Evolutionary conservation across 2,113 vertebrate genomes (phyloP).

Genomic region (Grantiella picta): DNA sequence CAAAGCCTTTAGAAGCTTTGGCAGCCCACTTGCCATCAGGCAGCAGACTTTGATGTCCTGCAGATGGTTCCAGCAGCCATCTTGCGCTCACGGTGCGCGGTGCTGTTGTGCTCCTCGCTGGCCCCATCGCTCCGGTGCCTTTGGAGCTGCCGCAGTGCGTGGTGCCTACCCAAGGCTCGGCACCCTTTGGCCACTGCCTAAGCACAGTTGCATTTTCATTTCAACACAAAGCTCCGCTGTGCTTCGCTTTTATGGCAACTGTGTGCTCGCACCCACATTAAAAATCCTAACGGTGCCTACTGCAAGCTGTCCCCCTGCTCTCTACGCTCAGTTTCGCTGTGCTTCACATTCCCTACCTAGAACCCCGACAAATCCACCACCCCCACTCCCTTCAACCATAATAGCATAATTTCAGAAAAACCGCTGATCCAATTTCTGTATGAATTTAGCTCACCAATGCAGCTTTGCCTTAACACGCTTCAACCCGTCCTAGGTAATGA

Average conservation of each 20-base stretch:
- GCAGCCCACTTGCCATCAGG: constrained; percentile 79
- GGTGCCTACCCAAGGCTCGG: not conserved
- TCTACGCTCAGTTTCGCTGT: not conserved
- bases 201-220: constrained; percentile 7
- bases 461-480: constrained; percentile 53
- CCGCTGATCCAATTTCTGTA: constrained; percentile 34
- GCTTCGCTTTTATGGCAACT: constrained; percentile 3
- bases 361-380: constrained; percentile 6
- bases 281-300: not conserved
- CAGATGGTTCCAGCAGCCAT: constrained; percentile 79
- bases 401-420: constrained; percentile 39
- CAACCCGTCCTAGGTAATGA: constrained; percentile 62
- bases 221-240: not conserved
- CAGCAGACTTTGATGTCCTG: constrained; percentile 81
- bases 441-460: constrained; percentile 47
- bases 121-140: not conserved
- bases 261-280: not conserved
- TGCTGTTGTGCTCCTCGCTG: constrained; percentile 48
- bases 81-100: constrained; percentile 59
- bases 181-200: not conserved
- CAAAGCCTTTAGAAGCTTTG: constrained; percentile 87
- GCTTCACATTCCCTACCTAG: constrained; percentile 39
- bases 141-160: not conserved
- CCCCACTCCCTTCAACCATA: not conserved
- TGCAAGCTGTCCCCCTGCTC: not conserved